Evolutionary conservation across 2,797 vertebrate genomes (phyloP), one percentile per base, ranked within the genome.

Genomic region (Acrocephalus scirpaceus): DNA sequence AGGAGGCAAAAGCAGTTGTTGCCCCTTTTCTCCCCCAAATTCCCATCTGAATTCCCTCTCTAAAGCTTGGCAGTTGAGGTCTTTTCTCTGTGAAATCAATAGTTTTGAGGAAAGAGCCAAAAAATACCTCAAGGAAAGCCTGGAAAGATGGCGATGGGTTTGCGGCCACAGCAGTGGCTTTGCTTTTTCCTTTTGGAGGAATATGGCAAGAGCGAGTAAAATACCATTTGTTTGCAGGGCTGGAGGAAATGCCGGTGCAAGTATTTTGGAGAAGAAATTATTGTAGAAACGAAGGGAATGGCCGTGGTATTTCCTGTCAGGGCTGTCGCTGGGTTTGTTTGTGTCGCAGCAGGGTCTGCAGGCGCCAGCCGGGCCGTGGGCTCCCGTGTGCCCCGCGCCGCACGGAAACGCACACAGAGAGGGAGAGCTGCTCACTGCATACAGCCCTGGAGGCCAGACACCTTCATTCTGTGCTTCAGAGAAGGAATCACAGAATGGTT

Each of bases 251-350:
- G 89, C 92, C 40, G 16, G 47, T 32, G 6, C 81, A 7, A 83
- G 70, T 77, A 56, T 83, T 93, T 93, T 2, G 13, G 91, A 87
- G 91, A 40, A 96, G 81, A 83, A 95, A 86, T 95, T 44, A 40
- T 82, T 80, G 72, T 72, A 91, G 95, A 93, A 94, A 83, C 11
- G 84, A 83, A 83, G 93, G 69, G 92, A 96, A 96, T 90, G 73
- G 18, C 91, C 92, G 90, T 96, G 96, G 93, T 87, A 95, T 97
- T 95, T 96, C 94, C 96, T 95, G 92, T 53, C 69, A 5, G 82
- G 69, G 53, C 70, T 88, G 87, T 95, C 18, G 30, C 92, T 94
- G 73, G 7, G 58, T 61, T 89, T 93, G 93, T 91, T 96, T 94
- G 93, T 84, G 89, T 96, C 26, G 3, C 92, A 89, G 91, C 78